Conservation (phyloP, 2,113 vertebrate genomes). For the Sisor rabdophorus region DNA sequence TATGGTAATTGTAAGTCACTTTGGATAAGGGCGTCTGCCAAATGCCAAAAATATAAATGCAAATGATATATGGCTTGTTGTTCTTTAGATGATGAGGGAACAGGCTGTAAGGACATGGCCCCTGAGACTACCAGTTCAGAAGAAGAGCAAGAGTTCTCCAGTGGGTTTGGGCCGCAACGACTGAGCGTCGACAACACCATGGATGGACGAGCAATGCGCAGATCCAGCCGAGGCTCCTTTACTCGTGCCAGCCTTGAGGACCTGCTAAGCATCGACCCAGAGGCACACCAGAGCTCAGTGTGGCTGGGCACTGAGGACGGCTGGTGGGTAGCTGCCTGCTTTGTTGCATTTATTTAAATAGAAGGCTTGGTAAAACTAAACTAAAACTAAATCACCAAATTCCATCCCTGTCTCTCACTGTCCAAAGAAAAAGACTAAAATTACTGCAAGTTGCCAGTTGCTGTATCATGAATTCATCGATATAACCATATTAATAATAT, state of each 20-base stretch:
- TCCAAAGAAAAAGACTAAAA: not conserved
- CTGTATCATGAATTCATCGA: no score
- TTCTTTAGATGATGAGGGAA: slow-evolving; percentile 81
- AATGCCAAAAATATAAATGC: no score
- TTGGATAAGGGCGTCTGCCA: no score
- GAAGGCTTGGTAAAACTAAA: not conserved
- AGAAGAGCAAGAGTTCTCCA: slow-evolving; percentile 89
- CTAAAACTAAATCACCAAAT: not conserved
- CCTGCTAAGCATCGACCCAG: slow-evolving; percentile 87
- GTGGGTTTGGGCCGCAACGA: slow-evolving; percentile 68
- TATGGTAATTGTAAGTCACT: no score
- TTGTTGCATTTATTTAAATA: not conserved
- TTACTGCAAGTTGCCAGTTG: not conserved
- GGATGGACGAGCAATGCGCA: slow-evolving; percentile 85
- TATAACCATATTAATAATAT: not conserved
- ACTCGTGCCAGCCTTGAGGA: slow-evolving; percentile 92
- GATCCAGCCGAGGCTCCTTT: slow-evolving; percentile 90
- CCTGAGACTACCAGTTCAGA: slow-evolving; percentile 94
- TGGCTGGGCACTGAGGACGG: slow-evolving; percentile 97
- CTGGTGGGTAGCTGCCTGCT: slow-evolving; percentile 72
- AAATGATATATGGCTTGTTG: no score
- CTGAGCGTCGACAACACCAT: slow-evolving; percentile 75
- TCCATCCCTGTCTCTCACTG: not conserved
- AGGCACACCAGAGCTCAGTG: slow-evolving; percentile 95
- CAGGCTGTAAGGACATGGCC: slow-evolving; percentile 82